Conservation (phyloP, 2,113 vertebrate species). For the Eurystomus gularis region DNA sequence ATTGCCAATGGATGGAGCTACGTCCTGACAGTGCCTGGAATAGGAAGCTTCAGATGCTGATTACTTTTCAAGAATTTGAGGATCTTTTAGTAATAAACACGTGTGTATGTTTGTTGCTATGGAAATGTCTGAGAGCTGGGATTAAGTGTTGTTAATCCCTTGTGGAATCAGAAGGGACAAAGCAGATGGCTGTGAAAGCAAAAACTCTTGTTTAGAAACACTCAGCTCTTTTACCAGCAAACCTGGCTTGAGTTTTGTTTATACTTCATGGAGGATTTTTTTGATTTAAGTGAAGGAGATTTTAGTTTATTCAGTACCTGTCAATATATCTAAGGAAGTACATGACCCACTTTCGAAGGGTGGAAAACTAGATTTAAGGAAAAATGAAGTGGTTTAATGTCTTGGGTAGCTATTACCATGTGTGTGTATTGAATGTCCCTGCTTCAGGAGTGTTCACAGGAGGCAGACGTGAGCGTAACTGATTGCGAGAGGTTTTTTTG, state of each 20-base stretch:
- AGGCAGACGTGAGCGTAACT: background rate
- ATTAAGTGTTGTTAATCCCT: background rate
- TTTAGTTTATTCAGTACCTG: background rate
- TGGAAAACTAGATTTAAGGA: background rate
- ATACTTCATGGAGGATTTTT: background rate
- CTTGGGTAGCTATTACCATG: background rate
- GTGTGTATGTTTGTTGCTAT: background rate
- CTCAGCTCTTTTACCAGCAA: background rate
- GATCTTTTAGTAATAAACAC: background rate
- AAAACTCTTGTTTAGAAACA: background rate
- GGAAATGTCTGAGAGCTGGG: background rate
- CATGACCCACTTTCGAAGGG: background rate
- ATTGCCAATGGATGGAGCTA: background rate
- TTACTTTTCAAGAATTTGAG: background rate
- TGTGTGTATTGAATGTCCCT: background rate
- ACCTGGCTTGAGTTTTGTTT: background rate
- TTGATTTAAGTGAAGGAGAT: background rate
- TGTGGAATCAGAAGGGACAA: background rate
- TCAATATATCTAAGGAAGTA: background rate
- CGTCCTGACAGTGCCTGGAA: background rate
- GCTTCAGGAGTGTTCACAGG: background rate
- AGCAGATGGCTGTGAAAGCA: background rate
- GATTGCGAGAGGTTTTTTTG: background rate
- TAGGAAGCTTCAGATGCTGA: background rate
- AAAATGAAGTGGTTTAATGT: background rate